phyloP scores from a whole-genome alignment of 2,797 vertebrate species.

The Benthosema pterotum region DNA sequence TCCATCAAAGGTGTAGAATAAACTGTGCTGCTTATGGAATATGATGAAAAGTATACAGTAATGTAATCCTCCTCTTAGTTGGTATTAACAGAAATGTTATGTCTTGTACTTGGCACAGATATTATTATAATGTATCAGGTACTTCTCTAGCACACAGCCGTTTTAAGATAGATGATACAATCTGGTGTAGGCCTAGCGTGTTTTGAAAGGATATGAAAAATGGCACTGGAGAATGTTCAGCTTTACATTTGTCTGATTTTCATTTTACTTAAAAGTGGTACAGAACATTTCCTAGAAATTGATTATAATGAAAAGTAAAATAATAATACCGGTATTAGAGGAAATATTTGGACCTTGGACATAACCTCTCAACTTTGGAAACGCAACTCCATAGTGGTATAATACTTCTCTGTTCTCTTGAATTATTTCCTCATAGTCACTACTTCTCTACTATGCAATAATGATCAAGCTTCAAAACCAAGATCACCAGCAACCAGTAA shows the following conservation, averaged over 20 bases:
- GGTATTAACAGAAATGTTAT: not conserved
- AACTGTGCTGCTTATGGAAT: too few species aligned
- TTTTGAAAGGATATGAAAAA: conserved; percentile 36
- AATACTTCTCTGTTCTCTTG: conserved; percentile 43
- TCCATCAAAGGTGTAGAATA: too few species aligned
- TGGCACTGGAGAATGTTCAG: conserved; percentile 34
- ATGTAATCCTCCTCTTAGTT: too few species aligned
- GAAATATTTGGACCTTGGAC: conserved; percentile 22
- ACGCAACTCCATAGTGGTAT: conserved; percentile 47
- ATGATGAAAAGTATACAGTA: too few species aligned
- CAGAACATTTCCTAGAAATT: conserved; percentile 43
- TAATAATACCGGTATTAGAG: conserved; percentile 35
- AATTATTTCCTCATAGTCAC: conserved; percentile 29
- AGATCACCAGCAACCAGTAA: too few species aligned
- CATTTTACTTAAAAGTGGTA: conserved; percentile 38
- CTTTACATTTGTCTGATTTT: conserved; percentile 36
- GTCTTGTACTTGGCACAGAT: not conserved
- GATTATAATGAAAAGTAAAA: conserved; percentile 45
- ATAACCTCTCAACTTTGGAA: conserved; percentile 19
- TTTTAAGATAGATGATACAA: conserved; percentile 40
- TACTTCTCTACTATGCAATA: too few species aligned
- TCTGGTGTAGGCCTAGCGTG: conserved; percentile 28
- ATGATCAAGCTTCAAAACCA: too few species aligned
- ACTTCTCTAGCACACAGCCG: conserved; percentile 7
- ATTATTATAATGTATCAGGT: conserved; percentile 15